Base-by-base conservation (phyloP, 1,140 invertebrate species). In the Samia ricini region DNA sequence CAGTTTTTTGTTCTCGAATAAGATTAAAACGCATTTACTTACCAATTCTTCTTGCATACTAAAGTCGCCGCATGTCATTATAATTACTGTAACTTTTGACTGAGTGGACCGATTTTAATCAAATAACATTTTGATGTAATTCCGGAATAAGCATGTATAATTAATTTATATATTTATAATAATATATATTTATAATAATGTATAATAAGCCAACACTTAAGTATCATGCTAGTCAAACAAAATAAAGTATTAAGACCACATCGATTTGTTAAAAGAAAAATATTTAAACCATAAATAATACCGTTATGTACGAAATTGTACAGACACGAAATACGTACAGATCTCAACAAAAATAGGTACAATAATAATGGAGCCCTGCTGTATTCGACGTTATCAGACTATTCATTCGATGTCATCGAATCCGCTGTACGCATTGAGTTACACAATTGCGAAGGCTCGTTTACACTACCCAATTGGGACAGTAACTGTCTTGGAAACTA, bases 381-480 rank as follows among this genome's bases (percentile, higher is more conserved):
- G 57, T 55, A 54, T 57, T 56, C 55, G 54, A 66, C 66, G 66
- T 65, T 71, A 71, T 65, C 66, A 60, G 48, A 12, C 67, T 48
- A 73, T 73, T 73, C 68, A 73, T 48, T 62, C 26, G 63, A 70
- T 66, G 71, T 73, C 71, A 73, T 69, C 65, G 60, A 60, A 66
- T 68, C 63, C 62, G 59, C 60, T 57, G 57, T 24, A 10, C 62
- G 42, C 58, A 68, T 71, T 71, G 64, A 67, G 58, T 73, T 73
- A 73, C 71, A 68, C 71, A 73, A 73, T 64, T 61, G 69, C 36
- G 36, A 36, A 55, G 70, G 58, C 64, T 52, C 67, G 71, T 72
- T 72, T 58, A 54, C 50, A 58, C 60, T 42, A 10, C 4, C 33
- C 0, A 4, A 15, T 42, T 15, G 8, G 10, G 33, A 36, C 10